Evolutionary conservation across 2,888 invertebrate species (phyloP), one percentile per base, ranked within the genome.

Genomic region (Agonum fuliginosum): DNA sequence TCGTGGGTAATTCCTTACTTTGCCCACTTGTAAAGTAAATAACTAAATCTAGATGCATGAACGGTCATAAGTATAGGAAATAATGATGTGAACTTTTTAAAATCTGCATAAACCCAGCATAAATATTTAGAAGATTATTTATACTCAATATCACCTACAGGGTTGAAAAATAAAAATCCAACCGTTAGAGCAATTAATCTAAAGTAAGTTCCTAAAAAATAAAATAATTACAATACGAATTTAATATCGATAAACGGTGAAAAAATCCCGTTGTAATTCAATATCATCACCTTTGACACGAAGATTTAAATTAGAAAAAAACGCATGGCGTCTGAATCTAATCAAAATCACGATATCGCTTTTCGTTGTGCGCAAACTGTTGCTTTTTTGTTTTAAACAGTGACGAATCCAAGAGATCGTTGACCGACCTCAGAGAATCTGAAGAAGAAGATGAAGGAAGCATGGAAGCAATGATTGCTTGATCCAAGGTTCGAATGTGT

Each of bases 301-400:
- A n/a, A 22, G 24, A 54, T 54, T n/a, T 12, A 54, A 54, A 41
- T 19, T 22, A 41, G 12, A 58, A 67, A 67, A 67, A 67, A 65
- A 65, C 24, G 22, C 24, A 51, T 51, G 8, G 51, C 22, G 51
- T 62, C 30, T 34, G 65, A 17, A 65, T 65, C 43, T 43, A 41
- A 41, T 41, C 43, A 67, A 41, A 67, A 67, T 67, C 67, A 67
- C 41, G 41, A 30, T 62, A 67, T 67, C 67, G 22, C 43, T 67
- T 43, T 37, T 65, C 34, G 37, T 65, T 65, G 20, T 30, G 65
- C 65, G 37, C 30, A 65, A 65, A 65, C 65, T 14, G 65, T 30
- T 41, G 37, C 43, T 41, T 43, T 41, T 34, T 37, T 62, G 62
- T 34, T 65, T 54, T 54, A 22, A 17, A 20, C 14, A 67, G 41